Evolutionary conservation across 2,888 invertebrate species (phyloP).

Genomic region (Willowsia nigromaculata): DNA sequence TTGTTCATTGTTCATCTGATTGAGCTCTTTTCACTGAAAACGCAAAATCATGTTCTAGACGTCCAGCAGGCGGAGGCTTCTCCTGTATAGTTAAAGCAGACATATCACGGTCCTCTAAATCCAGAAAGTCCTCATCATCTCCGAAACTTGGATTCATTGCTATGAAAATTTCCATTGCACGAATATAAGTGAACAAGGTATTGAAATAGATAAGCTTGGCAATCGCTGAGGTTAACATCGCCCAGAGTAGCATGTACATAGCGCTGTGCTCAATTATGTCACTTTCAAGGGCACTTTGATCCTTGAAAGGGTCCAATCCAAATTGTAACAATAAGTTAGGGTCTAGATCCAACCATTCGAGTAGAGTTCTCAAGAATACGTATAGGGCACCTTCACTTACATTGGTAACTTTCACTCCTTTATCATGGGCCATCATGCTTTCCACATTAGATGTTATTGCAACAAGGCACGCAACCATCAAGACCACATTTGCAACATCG

Average conservation of each 20-base stretch:
- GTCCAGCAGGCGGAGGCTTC: not conserved
- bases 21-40: not conserved
- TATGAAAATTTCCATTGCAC: slow-evolving; percentile 45
- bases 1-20: not conserved
- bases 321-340: not conserved
- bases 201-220: slow-evolving; percentile 53
- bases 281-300: not conserved
- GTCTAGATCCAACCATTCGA: not conserved
- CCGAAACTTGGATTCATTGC: slow-evolving; percentile 8
- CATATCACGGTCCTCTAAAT: not conserved
- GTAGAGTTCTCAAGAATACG: not conserved
- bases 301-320: not conserved
- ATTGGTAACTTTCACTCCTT: not conserved
- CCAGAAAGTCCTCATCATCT: not conserved
- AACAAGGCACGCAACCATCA: not conserved
- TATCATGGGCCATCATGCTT: not conserved
- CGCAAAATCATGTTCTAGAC: not conserved
- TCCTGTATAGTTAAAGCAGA: too few species aligned
- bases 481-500: not conserved
- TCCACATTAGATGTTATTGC: not conserved
- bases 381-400: not conserved
- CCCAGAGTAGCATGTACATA: slow-evolving; percentile 6
- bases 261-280: not conserved
- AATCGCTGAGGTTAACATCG: slow-evolving; percentile 2
- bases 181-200: slow-evolving; percentile 39